These are phyloP conservation scores for Nephila pilipes DNA, from an alignment of 1,140 invertebrate species.

Conservation along the genomic window DNA sequence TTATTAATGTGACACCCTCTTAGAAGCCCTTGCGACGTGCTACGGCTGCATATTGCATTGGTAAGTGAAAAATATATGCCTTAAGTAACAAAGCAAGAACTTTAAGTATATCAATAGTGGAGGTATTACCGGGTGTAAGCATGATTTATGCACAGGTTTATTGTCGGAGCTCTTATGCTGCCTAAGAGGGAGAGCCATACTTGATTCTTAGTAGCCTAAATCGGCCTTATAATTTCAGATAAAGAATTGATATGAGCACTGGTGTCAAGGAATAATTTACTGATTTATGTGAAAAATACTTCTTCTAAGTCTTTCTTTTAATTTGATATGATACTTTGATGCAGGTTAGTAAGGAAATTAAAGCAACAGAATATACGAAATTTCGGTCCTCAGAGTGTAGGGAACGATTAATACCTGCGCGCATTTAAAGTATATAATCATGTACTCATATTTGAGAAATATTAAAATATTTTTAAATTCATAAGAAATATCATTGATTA, in stretches of 20 bases:
- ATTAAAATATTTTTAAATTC: no score
- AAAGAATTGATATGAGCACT: constrained; percentile 14
- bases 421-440: no score
- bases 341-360: no score
- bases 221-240: background rate
- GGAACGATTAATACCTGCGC: no score
- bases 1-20: constrained; percentile 27
- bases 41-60: background rate
- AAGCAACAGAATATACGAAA: no score
- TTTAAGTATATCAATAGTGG: background rate
- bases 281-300: background rate
- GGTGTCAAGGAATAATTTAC: background rate
- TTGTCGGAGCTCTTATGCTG: background rate
- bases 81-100: constrained; percentile 5
- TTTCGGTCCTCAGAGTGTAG: no score
- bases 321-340: background rate
- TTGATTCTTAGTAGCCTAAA: background rate
- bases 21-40: background rate
- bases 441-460: no score
- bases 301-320: background rate
- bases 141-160: constrained; percentile 2
- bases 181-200: background rate
- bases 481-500: no score
- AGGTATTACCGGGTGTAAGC: background rate
- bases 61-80: constrained; percentile 17